Evolutionary conservation across 2,113 vertebrate genomes (phyloP).

Genomic region (Neolamprologus sp.): DNA sequence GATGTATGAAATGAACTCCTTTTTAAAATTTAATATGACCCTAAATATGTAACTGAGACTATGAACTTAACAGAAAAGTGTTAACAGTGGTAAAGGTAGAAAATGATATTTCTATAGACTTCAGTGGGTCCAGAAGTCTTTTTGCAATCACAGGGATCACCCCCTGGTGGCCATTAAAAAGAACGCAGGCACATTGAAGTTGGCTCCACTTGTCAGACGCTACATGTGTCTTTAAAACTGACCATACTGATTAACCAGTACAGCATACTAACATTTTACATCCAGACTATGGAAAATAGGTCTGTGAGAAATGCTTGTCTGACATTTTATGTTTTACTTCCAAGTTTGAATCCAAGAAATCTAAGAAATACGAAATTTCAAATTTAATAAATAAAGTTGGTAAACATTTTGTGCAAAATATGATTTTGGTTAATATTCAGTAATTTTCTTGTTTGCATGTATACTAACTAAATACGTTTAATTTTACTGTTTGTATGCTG

Average conservation of each 20-base stretch:
- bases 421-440: not conserved
- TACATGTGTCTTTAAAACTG: not conserved
- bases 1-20: not conserved
- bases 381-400: not conserved
- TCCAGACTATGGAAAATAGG: not conserved
- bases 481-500: not conserved
- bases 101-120: not conserved
- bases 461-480: not conserved
- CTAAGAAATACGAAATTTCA: not conserved
- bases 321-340: not conserved
- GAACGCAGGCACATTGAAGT: not conserved
- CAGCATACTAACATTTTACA: not conserved
- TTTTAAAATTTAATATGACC: not conserved
- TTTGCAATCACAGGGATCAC: not conserved
- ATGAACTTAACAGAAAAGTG: not conserved
- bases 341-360: not conserved
- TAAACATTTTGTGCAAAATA: not conserved
- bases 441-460: not conserved
- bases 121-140: not conserved
- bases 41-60: not conserved
- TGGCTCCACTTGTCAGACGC: not conserved
- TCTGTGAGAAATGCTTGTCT: not conserved
- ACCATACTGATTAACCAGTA: not conserved
- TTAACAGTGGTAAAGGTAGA: not conserved
- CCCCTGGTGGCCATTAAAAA: not conserved